Percentiles rank a stretch among this genome's conserved stretches.
These are phyloP conservation scores for Acrocera orbiculus DNA, from an alignment of 2,888 invertebrate species.

Conservation along the genomic window DNA sequence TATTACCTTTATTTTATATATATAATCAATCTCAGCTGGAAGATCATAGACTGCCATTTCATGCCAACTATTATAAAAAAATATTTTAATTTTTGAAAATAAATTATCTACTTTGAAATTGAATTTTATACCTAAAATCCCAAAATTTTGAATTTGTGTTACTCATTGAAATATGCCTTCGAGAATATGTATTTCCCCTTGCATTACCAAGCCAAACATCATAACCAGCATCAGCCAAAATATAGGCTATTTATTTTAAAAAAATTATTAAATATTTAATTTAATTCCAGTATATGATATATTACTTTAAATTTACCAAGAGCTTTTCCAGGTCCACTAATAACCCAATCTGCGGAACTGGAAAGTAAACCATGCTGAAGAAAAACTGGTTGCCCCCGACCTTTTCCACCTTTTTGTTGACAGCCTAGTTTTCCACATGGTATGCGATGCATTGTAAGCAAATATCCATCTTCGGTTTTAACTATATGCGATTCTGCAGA, in stretches of 20 bases:
- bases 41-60: constrained; percentile 77
- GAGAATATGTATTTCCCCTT: constrained; percentile 62
- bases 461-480: constrained; percentile 64
- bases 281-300: no score
- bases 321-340: constrained; percentile 44
- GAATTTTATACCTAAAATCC: constrained; percentile 34
- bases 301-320: constrained; percentile 22
- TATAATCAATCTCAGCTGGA: constrained; percentile 65
- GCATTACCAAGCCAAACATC: constrained; percentile 72
- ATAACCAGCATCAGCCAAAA: constrained; percentile 14
- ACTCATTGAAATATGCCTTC: constrained; percentile 39
- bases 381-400: constrained; percentile 38
- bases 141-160: constrained; percentile 43
- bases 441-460: constrained; percentile 66
- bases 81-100: background rate
- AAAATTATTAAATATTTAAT: no score
- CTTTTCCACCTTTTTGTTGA: constrained; percentile 17
- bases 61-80: constrained; percentile 47
- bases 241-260: constrained; percentile 11
- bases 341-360: constrained; percentile 62
- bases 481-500: constrained; percentile 51
- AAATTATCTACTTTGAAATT: background rate
- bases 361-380: constrained; percentile 68
- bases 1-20: constrained; percentile 21
- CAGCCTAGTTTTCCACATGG: constrained; percentile 34